These are phyloP conservation scores for Belonocnema kinseyi DNA, from an alignment of 1,140 invertebrate species.

Conservation along the genomic window DNA sequence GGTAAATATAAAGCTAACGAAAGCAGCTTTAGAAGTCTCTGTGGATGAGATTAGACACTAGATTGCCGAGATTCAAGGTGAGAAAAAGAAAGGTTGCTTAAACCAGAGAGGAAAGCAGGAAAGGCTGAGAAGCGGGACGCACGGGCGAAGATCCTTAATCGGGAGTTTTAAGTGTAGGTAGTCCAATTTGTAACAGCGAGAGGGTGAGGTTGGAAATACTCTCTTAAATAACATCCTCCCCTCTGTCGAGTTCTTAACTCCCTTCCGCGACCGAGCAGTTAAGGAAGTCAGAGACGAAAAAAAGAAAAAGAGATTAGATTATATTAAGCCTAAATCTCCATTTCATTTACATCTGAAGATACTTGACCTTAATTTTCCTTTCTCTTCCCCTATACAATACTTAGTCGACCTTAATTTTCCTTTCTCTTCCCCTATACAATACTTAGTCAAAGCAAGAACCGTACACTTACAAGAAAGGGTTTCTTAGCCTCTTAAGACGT, in stretches of 20 bases:
- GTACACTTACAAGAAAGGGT: too few relatives aligned
- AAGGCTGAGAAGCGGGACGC: slow-evolving; percentile 1
- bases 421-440: not conserved
- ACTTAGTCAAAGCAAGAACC: too few relatives aligned
- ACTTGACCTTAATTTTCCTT: slow-evolving; percentile 1
- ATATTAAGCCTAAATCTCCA: slow-evolving; percentile 18
- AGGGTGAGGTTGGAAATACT: slow-evolving; percentile 23
- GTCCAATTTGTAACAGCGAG: slow-evolving; percentile 24
- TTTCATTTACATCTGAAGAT: slow-evolving; percentile 26
- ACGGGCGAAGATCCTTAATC: slow-evolving; percentile 26
- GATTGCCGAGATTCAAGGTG: slow-evolving; percentile 24
- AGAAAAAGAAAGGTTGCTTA: slow-evolving; percentile 5
- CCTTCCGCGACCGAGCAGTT: slow-evolving; percentile 13
- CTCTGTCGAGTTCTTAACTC: slow-evolving; percentile 10
- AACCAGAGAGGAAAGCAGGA: not conserved
- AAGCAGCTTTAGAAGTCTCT: not conserved
- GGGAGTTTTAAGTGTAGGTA: slow-evolving; percentile 28
- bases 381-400: not conserved
- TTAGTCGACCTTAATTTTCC: not conserved
- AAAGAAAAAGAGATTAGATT: not conserved
- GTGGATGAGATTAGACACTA: slow-evolving; percentile 5
- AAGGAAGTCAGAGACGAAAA: slow-evolving; percentile 7
- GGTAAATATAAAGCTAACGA: not conserved
- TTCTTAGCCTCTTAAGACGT: too few relatives aligned
- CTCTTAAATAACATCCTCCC: slow-evolving; percentile 19